phyloP scores from a whole-genome alignment of 2,888 invertebrate species.

The Blastobasis adustella region DNA sequence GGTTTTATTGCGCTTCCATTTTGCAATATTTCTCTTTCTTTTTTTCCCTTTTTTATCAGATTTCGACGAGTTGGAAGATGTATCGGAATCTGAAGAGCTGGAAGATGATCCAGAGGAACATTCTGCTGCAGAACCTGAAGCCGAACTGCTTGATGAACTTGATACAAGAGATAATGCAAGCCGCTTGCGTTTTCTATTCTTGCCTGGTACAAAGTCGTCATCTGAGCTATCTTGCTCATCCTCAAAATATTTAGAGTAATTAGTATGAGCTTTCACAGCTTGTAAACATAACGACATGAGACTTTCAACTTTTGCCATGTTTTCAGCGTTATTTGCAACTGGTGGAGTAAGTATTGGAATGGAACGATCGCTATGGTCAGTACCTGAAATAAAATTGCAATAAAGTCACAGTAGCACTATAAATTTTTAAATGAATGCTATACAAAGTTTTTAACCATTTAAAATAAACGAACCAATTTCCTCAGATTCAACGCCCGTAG shows the following conservation, averaged over 20 bases:
- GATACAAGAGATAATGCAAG: background rate
- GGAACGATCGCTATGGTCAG: background rate
- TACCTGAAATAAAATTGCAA: background rate
- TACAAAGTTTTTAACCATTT: background rate
- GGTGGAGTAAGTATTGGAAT: background rate
- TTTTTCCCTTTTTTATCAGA: background rate
- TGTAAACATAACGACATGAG: background rate
- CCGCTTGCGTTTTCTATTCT: background rate
- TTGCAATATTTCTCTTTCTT: background rate
- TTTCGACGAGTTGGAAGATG: background rate
- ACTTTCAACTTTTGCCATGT: background rate
- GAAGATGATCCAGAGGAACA: background rate
- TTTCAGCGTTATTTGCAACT: background rate
- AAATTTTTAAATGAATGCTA: background rate
- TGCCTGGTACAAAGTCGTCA: background rate
- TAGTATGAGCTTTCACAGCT: background rate
- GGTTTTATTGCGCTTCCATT: background rate
- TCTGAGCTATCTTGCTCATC: background rate
- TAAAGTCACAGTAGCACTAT: background rate
- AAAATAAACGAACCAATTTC: background rate
- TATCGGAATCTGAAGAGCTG: background rate
- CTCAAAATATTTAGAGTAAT: background rate
- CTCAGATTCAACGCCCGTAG: background rate
- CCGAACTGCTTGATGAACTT: background rate
- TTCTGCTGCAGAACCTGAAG: background rate